A percentile compares a stretch with the other conserved stretches of the same genome.
Evolutionary conservation across 2,797 vertebrate species (phyloP).

Genomic region (Dicrostonyx torquatus): DNA sequence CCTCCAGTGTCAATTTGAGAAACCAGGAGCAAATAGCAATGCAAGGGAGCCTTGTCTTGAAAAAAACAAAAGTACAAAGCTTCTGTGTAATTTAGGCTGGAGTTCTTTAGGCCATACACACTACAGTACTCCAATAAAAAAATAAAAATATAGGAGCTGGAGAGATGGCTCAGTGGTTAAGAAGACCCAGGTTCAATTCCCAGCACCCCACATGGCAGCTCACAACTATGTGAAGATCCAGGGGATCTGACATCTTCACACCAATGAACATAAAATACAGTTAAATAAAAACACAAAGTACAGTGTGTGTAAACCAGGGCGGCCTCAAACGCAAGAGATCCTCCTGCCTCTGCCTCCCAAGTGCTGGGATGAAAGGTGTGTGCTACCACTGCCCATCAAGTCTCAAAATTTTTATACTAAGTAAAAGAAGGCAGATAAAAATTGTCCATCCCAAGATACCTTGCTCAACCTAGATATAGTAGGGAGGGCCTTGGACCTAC

Average conservation of each 20-base stretch:
- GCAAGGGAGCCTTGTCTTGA: background rate
- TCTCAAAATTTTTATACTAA: background rate
- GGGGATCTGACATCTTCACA: too few relatives aligned
- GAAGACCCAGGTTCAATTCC: too few relatives aligned
- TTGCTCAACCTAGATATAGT: too few relatives aligned
- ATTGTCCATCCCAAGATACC: background rate
- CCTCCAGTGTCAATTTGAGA: background rate
- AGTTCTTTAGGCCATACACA: background rate
- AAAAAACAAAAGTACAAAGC: background rate
- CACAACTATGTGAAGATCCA: too few relatives aligned
- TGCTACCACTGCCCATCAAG: fast-evolving
- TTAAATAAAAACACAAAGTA: too few relatives aligned
- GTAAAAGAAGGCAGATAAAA: constrained; percentile 23
- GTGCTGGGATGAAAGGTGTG: background rate
- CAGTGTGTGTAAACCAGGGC: background rate
- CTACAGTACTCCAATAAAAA: background rate
- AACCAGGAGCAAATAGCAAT: background rate
- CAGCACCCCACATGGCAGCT: too few relatives aligned
- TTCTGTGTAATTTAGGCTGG: background rate
- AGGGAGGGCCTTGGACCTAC: too few relatives aligned
- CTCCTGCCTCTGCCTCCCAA: background rate
- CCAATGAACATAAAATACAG: too few relatives aligned
- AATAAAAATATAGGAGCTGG: background rate
- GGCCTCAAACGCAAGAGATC: background rate
- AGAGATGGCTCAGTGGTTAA: too few relatives aligned